Percentiles rank a stretch among this genome's conserved stretches.
phyloP scores from a whole-genome alignment of 2,113 vertebrate species.

The Corythornis cristatus region DNA sequence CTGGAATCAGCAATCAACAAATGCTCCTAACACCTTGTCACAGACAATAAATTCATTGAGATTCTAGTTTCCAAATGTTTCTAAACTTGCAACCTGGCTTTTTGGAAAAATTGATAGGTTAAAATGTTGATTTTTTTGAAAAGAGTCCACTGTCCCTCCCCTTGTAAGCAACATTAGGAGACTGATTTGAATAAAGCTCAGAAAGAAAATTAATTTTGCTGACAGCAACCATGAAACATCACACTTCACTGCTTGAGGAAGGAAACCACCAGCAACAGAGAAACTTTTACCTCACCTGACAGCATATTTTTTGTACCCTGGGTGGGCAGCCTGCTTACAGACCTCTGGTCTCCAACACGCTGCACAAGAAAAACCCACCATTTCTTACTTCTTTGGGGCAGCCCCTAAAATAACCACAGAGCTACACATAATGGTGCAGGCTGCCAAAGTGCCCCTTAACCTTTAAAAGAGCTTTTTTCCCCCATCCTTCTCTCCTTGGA shows the following conservation, averaged over 20 bases:
- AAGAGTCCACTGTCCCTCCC: not conserved
- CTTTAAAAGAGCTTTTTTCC: not conserved
- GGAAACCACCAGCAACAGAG: not conserved
- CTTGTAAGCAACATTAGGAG: not conserved
- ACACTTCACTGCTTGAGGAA: not conserved
- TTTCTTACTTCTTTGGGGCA: not conserved
- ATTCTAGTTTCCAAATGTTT: not conserved
- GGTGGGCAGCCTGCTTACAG: not conserved
- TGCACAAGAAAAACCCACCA: accelerated
- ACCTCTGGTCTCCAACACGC: no score
- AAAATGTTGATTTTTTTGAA: not conserved
- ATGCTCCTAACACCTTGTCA: not conserved
- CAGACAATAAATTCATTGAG: not conserved
- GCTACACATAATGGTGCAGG: accelerated
- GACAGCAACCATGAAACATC: not conserved
- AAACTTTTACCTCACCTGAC: accelerated
- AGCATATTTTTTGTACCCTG: accelerated
- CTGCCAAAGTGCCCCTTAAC: accelerated
- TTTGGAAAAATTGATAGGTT: not conserved
- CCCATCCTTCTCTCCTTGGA: not conserved
- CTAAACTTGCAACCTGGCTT: not conserved
- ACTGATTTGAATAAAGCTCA: not conserved
- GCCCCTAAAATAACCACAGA: not conserved
- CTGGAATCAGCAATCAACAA: not conserved
- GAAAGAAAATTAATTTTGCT: not conserved